Conservation (phyloP, 2,888 invertebrate species). For the Eucera pruinosa region DNA sequence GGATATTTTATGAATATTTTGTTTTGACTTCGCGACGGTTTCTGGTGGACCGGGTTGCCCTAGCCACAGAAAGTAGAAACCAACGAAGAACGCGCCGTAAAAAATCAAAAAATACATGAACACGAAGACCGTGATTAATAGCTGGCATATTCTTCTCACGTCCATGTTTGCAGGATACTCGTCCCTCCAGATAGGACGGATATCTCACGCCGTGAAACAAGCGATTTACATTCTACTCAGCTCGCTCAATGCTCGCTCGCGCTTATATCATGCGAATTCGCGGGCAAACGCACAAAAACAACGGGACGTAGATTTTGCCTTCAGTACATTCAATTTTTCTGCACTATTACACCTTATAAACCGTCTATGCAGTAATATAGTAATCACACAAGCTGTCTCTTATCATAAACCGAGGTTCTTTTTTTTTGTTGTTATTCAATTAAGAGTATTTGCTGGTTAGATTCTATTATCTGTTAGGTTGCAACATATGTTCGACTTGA, state of each 20-base stretch:
- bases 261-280: constrained; percentile 43
- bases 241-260: constrained; percentile 18
- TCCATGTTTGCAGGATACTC: constrained; percentile 67
- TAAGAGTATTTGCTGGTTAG: no score
- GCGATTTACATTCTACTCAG: constrained; percentile 46
- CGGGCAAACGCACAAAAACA: constrained; percentile 11
- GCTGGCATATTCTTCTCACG: constrained; percentile 73
- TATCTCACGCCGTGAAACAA: constrained; percentile 38
- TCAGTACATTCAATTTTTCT: constrained; percentile 5
- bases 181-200: constrained; percentile 38
- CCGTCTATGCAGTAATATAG: no score
- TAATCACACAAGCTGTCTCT: no score
- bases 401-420: no score
- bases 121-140: constrained; percentile 76
- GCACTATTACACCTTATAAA: constrained; percentile 29
- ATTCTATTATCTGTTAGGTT: no score
- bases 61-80: constrained; percentile 78
- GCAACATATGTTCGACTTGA: no score
- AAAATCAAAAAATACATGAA: constrained; percentile 80
- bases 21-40: background rate
- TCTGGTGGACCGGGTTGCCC: constrained; percentile 29
- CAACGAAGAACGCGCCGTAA: constrained; percentile 73
- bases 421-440: no score
- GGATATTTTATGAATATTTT: no score
- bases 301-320: constrained; percentile 3